Conservation (phyloP, 2,113 vertebrate species). For the Nerophis lumbriciformis region DNA sequence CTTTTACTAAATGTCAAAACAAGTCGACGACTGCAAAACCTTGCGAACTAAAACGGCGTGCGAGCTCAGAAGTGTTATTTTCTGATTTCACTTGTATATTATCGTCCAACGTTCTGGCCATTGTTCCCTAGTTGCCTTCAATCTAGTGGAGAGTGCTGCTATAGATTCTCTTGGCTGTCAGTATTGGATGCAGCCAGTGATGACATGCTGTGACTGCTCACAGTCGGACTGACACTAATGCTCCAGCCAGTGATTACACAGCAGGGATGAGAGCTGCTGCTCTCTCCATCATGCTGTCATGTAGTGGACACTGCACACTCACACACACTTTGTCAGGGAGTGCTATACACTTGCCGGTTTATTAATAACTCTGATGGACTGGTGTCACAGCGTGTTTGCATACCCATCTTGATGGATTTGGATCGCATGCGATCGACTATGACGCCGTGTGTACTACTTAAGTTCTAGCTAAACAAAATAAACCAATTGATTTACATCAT, state of each 20-base stretch:
- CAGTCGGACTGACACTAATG: constrained; percentile 47
- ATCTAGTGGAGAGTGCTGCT: constrained; percentile 14
- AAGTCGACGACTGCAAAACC: too few species aligned
- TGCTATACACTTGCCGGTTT: not conserved
- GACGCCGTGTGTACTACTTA: too few species aligned
- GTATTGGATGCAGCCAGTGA: constrained; percentile 26
- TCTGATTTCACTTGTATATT: not conserved
- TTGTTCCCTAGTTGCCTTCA: constrained; percentile 23
- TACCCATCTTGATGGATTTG: not conserved
- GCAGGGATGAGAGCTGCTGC: constrained; percentile 15
- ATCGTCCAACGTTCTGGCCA: constrained; percentile 11
- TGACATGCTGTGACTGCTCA: constrained; percentile 42
- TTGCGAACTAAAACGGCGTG: too few species aligned
- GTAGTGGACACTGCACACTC: constrained; percentile 10
- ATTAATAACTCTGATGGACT: not conserved
- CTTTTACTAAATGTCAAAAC: too few species aligned
- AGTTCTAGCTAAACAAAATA: too few species aligned
- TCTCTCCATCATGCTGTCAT: constrained; percentile 20
- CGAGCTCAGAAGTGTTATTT: too few species aligned
- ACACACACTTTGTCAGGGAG: not conserved
- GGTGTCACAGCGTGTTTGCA: constrained; percentile 3
- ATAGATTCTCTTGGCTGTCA: constrained; percentile 34
- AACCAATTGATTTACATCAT: too few species aligned
- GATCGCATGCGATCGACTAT: not conserved
- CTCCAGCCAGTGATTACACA: constrained; percentile 28